These are phyloP conservation scores for Dermolepida albohirtum DNA, from an alignment of 2,888 invertebrate genomes.

Conservation along the genomic window DNA sequence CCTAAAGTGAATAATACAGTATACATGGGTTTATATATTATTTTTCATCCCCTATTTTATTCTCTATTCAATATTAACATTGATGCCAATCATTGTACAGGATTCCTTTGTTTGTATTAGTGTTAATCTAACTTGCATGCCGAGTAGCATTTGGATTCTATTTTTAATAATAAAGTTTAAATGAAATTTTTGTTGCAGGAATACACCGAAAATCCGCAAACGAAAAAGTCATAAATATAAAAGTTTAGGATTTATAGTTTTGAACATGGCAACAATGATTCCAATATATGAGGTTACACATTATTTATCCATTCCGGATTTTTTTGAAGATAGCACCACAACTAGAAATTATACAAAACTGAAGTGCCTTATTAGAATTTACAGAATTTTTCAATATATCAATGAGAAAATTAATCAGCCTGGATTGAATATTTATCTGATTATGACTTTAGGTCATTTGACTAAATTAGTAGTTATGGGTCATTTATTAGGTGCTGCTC, in stretches of 20 bases:
- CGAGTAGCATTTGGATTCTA: too few relatives aligned
- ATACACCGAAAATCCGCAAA: slow-evolving; percentile 28
- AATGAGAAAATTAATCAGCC: slow-evolving; percentile 18
- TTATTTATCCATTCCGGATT: slow-evolving; percentile 31
- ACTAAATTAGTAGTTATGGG: slow-evolving; percentile 11
- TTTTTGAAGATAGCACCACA: background rate
- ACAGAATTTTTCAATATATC: slow-evolving; percentile 24
- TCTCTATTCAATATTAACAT: too few relatives aligned
- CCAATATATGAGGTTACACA: slow-evolving; percentile 31
- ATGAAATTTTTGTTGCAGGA: slow-evolving; percentile 5
- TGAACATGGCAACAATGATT: slow-evolving; percentile 31
- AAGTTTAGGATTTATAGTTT: slow-evolving; percentile 19
- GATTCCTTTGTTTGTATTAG: too few relatives aligned
- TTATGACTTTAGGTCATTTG: slow-evolving; percentile 17
- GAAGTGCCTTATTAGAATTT: slow-evolving; percentile 34
- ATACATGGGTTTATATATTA: too few relatives aligned
- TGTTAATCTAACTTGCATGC: too few relatives aligned
- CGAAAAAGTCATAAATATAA: slow-evolving; percentile 19
- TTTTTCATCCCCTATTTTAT: too few relatives aligned
- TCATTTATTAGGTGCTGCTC: slow-evolving; percentile 16
- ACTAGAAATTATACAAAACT: slow-evolving; percentile 31
- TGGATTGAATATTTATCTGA: slow-evolving; percentile 17
- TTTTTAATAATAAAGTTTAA: too few relatives aligned
- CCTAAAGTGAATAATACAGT: too few relatives aligned
- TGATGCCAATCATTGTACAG: too few relatives aligned